Percentiles rank a stretch among this genome's conserved stretches.
Conservation (phyloP, 2,888 invertebrate species). For the Torymus auratus region DNA sequence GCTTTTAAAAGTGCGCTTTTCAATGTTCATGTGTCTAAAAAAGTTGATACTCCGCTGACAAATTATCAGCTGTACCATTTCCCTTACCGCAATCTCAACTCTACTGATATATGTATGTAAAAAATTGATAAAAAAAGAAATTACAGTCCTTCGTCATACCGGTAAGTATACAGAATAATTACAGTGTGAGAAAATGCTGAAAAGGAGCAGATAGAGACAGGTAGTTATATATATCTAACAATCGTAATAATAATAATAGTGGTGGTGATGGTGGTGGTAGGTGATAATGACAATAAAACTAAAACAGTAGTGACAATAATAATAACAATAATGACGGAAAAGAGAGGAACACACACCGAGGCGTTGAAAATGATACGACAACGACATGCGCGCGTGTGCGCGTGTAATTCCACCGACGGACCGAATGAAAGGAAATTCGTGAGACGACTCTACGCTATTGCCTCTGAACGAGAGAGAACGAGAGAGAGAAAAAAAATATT, state of each 20-base stretch:
- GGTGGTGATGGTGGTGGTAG: not conserved
- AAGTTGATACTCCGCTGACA: no score
- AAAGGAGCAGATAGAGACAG: slow-evolving; percentile 12
- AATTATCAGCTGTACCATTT: not conserved
- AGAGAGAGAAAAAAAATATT: slow-evolving; percentile 40
- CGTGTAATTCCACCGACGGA: not conserved
- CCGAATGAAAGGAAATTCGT: slow-evolving; percentile 35
- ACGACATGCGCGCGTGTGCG: not conserved
- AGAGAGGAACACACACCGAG: not conserved
- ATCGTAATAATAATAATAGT: slow-evolving; percentile 35
- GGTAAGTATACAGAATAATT: slow-evolving; percentile 23
- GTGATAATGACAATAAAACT: not conserved
- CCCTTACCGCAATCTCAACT: slow-evolving; percentile 26
- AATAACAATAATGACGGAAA: slow-evolving; percentile 21
- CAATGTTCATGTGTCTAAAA: no score
- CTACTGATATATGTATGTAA: not conserved
- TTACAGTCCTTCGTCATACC: slow-evolving; percentile 29
- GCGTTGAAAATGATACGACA: slow-evolving; percentile 27
- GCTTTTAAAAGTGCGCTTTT: no score
- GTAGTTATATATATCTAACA: slow-evolving; percentile 17
- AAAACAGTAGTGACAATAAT: not conserved
- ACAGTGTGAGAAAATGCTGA: slow-evolving; percentile 47
- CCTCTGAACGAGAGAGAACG: slow-evolving; percentile 4
- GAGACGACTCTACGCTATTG: slow-evolving; percentile 1
- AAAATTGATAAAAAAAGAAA: slow-evolving; percentile 36